Percentiles rank a stretch among this genome's conserved stretches.
These are phyloP conservation scores for Hirtodrosophila trivittata DNA, from an alignment of 2,888 invertebrate species.

Conservation along the genomic window DNA sequence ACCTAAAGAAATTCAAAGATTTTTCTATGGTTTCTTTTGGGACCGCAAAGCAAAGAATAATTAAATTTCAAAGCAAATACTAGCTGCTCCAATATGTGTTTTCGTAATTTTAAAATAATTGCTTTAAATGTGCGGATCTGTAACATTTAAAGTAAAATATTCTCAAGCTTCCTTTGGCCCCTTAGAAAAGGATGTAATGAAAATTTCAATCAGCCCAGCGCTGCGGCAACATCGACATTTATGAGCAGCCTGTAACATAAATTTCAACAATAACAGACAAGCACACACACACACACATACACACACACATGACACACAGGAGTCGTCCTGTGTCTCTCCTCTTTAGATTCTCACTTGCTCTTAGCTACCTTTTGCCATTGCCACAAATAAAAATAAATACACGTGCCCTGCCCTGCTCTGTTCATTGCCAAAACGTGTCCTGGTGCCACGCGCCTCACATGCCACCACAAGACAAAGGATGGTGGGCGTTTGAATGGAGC, in stretches of 20 bases:
- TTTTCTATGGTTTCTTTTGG: not conserved
- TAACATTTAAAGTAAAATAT: not conserved
- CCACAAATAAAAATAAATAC: slow-evolving; percentile 72
- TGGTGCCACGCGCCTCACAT: slow-evolving; percentile 23
- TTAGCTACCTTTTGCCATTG: slow-evolving; percentile 33
- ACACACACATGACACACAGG: not conserved
- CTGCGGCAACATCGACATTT: slow-evolving; percentile 53
- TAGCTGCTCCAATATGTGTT: not conserved
- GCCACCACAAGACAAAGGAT: slow-evolving; percentile 42
- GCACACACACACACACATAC: slow-evolving; percentile 6
- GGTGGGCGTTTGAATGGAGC: not conserved
- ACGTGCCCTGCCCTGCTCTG: slow-evolving; percentile 48
- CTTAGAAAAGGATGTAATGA: slow-evolving; percentile 30
- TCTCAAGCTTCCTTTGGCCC: slow-evolving; percentile 4
- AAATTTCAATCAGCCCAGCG: slow-evolving; percentile 63
- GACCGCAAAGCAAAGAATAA: not conserved
- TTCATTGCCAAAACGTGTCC: slow-evolving; percentile 75
- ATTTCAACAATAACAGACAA: slow-evolving; percentile 35
- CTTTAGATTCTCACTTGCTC: slow-evolving; percentile 11
- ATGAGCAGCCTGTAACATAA: slow-evolving; percentile 66
- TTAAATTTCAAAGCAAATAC: slow-evolving; percentile 1
- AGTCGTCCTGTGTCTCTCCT: slow-evolving; percentile 5
- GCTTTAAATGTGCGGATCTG: not conserved
- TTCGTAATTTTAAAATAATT: slow-evolving; percentile 1
- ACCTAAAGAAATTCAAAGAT: slow-evolving; percentile 1